Percentiles rank a stretch among this genome's conserved stretches.
These are phyloP conservation scores for Palythoa heliodiscus DNA, from an alignment of 92 coral and sea anemone genomes.

Conservation along the genomic window DNA sequence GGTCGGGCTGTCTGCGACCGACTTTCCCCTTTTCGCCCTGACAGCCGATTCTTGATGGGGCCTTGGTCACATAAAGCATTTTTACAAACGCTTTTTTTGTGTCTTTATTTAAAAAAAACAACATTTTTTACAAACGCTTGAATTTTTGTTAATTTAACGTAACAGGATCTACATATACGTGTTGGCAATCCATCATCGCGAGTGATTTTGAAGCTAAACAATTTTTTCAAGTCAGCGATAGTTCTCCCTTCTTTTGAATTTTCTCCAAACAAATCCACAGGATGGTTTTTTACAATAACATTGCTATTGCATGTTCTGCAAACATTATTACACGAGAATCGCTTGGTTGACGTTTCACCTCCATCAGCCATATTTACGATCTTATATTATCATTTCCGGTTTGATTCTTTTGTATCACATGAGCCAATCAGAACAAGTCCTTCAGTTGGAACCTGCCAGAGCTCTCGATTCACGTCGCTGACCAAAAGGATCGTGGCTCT, in stretches of 20 bases:
- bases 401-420: background rate
- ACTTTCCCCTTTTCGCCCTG: too few species aligned
- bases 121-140: background rate
- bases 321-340: background rate
- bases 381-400: background rate
- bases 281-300: background rate
- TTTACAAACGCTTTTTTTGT: too few species aligned
- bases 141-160: background rate
- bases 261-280: background rate
- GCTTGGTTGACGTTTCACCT: background rate
- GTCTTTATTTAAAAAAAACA: too few species aligned
- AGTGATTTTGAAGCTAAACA: background rate
- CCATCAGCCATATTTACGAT: background rate
- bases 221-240: background rate
- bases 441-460: too few species aligned
- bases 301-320: constrained; percentile 5
- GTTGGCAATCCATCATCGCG: background rate
- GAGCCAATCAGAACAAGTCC: background rate
- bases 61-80: constrained; percentile 8
- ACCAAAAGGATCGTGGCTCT: too few species aligned
- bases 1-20: constrained; percentile 36
- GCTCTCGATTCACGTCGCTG: too few species aligned
- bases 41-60: constrained; percentile 40
- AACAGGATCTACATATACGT: constrained; percentile 2
- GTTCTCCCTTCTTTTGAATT: background rate